Base-by-base conservation (phyloP, 1,140 invertebrate species). In the Cydia strobilella region DNA sequence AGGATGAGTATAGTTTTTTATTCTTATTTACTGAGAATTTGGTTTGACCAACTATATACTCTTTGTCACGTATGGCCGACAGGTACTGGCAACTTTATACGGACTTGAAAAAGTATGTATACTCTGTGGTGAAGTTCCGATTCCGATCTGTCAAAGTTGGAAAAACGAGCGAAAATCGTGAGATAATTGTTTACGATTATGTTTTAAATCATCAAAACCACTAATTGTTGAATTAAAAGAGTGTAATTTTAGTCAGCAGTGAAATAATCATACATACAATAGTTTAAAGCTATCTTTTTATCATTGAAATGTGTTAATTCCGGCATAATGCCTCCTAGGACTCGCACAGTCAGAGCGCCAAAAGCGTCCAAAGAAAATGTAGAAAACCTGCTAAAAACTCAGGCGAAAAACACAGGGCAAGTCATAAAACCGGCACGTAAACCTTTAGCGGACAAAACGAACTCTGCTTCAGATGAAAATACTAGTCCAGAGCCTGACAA, bases 401-500 rank as follows among this genome's bases (percentile, higher is more conserved):
- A 82, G 51, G 13, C 13, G 42, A 84, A 82, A 78, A 59, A 31
- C 20, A 18, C n/a, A 59, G 69, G 25, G 71, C 86, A 80, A 73
- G 48, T 20, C 25, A 66, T 65, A 15, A 89, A 86, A 74, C 51
- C 73, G 12, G 59, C 73, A 18, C 78, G 90, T 74, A 88, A 86
- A 80, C 83, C 82, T 71, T 82, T 92, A 77, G 81, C 84, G 13
- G 90, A 92, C 71, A 92, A 91, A 87, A 92, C 88, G 3, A 92
- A 92, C 71, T 92, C 90, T 0, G 83, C 85, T 15, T 91, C 90
- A 15, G 90, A 91, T 73, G 88, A 91, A 62, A 89, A 91, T 76
- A 77, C 77, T 27, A 84, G 83, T n/a, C 51, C 77, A 59, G 77
- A 82, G 45, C 51, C 72, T 25, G 25, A 51, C 15, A 66, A 76